phyloP scores from a whole-genome alignment of 2,797 vertebrate genomes.

The Eutrigla gurnardus region DNA sequence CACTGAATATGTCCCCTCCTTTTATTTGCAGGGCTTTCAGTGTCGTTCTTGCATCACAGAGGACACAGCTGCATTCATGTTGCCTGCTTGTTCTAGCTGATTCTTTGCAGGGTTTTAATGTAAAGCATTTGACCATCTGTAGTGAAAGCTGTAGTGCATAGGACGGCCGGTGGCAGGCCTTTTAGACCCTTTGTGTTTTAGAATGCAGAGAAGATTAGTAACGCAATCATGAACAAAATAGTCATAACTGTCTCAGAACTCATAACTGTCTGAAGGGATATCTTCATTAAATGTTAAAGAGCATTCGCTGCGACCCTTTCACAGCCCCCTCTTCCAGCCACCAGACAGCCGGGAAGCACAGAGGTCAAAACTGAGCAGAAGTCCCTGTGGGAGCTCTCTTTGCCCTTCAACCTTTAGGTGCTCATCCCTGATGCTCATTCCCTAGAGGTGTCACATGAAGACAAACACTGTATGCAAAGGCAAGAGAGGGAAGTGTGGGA shows the following conservation, averaged over 20 bases:
- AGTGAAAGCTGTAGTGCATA: slow-evolving; percentile 15
- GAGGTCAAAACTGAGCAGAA: slow-evolving; percentile 69
- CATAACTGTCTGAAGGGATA: neutral
- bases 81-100: slow-evolving; percentile 6
- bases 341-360: slow-evolving; percentile 48
- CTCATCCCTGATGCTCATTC: slow-evolving; percentile 72
- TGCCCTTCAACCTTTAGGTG: slow-evolving; percentile 75
- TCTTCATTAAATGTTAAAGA: slow-evolving; percentile 35
- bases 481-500: slow-evolving; percentile 45
- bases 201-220: neutral
- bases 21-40: slow-evolving; percentile 61
- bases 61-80: slow-evolving; percentile 43
- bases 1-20: slow-evolving; percentile 42
- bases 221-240: neutral
- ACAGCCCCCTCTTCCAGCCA: slow-evolving; percentile 9
- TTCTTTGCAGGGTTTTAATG: slow-evolving; percentile 27
- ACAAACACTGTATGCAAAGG: slow-evolving; percentile 68
- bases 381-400: slow-evolving; percentile 61
- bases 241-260: neutral
- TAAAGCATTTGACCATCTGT: slow-evolving; percentile 18
- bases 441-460: slow-evolving; percentile 71
- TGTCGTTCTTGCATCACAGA: slow-evolving; percentile 53
- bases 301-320: slow-evolving; percentile 16
- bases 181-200: neutral
- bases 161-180: neutral